These are phyloP conservation scores for Leptonema lineaticorne DNA, from an alignment of 1,140 invertebrate species.

Conservation along the genomic window DNA sequence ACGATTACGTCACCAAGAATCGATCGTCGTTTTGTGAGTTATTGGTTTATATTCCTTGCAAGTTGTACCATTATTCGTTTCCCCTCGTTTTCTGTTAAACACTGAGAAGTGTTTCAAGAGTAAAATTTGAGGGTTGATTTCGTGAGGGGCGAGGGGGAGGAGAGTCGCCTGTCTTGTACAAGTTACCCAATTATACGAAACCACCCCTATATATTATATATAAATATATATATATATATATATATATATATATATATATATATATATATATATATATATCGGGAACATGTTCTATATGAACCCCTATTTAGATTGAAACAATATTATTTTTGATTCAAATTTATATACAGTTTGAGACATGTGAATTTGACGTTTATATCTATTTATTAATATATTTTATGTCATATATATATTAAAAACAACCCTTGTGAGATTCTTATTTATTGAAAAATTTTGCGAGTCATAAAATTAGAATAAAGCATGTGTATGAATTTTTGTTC, in stretches of 20 bases:
- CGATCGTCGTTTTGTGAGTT: slow-evolving; percentile 1
- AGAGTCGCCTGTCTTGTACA: slow-evolving; percentile 17
- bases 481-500: no score
- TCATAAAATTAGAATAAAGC: no score
- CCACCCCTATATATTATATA: background rate
- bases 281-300: background rate
- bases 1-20: background rate
- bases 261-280: background rate
- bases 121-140: no score
- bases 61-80: background rate
- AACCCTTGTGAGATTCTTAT: no score
- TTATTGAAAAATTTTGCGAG: no score
- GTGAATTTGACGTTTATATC: no score
- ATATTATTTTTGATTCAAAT: background rate
- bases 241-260: background rate
- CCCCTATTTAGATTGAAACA: background rate
- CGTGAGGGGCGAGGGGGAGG: slow-evolving; percentile 4
- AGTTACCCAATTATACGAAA: slow-evolving; percentile 22
- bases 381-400: no score
- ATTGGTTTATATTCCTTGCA: slow-evolving; percentile 5
- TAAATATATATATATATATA: background rate
- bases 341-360: no score
- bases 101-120: slow-evolving; percentile 16
- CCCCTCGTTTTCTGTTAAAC: slow-evolving; percentile 20
- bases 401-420: no score